Conservation (phyloP, 1,140 invertebrate genomes). For the Leptopilina clavipes region DNA sequence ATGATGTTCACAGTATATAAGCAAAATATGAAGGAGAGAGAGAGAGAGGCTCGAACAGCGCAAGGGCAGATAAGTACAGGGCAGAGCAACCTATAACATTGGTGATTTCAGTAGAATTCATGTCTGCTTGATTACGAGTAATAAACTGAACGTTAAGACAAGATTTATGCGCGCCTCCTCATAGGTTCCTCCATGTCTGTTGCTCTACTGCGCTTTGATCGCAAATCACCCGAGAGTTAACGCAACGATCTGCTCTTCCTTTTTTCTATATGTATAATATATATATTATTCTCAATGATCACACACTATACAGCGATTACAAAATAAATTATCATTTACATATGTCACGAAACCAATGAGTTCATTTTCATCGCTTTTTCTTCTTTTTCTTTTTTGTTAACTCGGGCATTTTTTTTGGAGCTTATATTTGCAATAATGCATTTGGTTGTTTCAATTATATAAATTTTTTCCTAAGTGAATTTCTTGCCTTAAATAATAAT, state of each 20-base stretch:
- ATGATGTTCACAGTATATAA: conserved; percentile 29
- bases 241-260: not conserved
- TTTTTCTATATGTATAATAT: not conserved
- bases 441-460: no score
- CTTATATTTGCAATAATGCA: no score
- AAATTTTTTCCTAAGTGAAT: no score
- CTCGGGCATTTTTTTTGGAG: no score
- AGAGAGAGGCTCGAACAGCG: conserved; percentile 36
- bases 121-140: conserved; percentile 74
- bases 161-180: conserved; percentile 70
- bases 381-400: no score
- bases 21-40: no score
- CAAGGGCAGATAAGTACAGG: conserved; percentile 65
- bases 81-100: conserved; percentile 62
- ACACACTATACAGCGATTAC: no score
- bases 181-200: conserved; percentile 55
- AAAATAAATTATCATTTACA: no score
- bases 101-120: conserved; percentile 73
- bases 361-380: no score
- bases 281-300: not conserved
- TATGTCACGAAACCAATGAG: no score
- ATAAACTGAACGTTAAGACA: conserved; percentile 72
- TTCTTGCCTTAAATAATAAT: no score
- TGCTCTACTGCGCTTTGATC: conserved; percentile 45
- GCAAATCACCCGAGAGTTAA: conserved; percentile 11